phyloP scores from a whole-genome alignment of 2,888 invertebrate species.

The Cheilosia scutellata region DNA sequence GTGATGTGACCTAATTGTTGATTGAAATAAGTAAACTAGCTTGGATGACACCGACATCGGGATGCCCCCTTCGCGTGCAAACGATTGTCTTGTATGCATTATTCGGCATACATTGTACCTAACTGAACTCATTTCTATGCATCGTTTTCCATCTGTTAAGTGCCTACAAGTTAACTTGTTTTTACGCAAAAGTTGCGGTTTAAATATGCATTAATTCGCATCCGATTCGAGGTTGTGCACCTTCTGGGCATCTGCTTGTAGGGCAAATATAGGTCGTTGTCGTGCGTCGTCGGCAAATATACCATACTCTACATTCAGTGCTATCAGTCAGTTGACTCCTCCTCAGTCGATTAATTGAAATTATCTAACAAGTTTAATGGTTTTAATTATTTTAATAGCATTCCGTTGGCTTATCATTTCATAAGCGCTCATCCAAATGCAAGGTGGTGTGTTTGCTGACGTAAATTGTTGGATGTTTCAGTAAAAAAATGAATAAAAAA shows the following conservation, averaged over 20 bases:
- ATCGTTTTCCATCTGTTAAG: conserved; percentile 15
- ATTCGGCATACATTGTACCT: conserved; percentile 5
- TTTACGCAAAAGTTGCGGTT: conserved; percentile 5
- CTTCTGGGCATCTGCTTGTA: neutral
- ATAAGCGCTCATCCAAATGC: conserved; percentile 11
- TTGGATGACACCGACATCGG: conserved; percentile 9
- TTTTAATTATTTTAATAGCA: neutral
- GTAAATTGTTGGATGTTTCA: conserved; percentile 26
- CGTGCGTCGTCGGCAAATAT: neutral
- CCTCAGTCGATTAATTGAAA: conserved; percentile 7
- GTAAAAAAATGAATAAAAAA: neutral
- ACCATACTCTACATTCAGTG: neutral
- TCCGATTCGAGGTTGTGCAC: neutral
- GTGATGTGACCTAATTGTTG: conserved; percentile 32
- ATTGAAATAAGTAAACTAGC: conserved; percentile 16
- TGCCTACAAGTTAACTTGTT: conserved; percentile 13
- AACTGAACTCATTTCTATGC: conserved; percentile 36
- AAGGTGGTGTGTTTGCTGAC: conserved; percentile 37
- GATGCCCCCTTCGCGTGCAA: neutral
- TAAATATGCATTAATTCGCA: conserved; percentile 28
- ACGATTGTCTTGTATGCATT: neutral
- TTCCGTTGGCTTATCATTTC: conserved; percentile 40
- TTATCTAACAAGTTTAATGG: neutral
- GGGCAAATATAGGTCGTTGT: conserved; percentile 47
- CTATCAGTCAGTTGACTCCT: conserved; percentile 41